phyloP scores from a whole-genome alignment of 2,113 vertebrate species.

The Scortum barcoo region DNA sequence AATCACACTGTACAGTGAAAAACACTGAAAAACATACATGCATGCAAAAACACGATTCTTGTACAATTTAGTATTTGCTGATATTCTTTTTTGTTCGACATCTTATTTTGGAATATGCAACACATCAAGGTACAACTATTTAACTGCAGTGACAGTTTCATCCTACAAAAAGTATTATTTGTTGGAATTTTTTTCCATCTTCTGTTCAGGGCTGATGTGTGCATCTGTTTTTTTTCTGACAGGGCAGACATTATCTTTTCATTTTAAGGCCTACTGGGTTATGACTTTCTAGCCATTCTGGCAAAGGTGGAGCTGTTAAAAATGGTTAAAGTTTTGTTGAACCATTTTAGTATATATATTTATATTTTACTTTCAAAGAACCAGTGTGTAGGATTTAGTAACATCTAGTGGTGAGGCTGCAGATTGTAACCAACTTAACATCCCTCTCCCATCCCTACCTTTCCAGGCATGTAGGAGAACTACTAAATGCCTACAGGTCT shows the following conservation, averaged over 20 bases:
- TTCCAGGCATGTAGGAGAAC: too few species aligned
- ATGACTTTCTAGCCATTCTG: not conserved
- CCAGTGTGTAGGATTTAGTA: too few species aligned
- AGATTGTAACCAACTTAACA: too few species aligned
- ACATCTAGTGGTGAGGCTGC: too few species aligned
- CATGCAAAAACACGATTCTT: not conserved
- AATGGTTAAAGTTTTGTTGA: not conserved
- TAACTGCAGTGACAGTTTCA: not conserved
- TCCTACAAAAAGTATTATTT: not conserved
- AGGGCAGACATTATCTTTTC: not conserved
- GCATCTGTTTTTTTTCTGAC: not conserved
- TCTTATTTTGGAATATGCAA: not conserved
- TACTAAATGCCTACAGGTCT: too few species aligned
- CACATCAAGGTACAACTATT: not conserved
- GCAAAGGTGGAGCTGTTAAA: not conserved
- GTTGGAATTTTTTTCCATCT: not conserved
- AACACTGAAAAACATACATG: not conserved
- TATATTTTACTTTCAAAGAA: not conserved
- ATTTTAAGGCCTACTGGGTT: not conserved
- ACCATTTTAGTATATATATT: constrained; percentile 1
- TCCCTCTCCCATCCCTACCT: too few species aligned
- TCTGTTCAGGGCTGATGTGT: not conserved
- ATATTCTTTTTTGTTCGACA: not conserved
- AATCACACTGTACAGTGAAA: not conserved
- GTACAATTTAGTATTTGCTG: not conserved